phyloP scores from a whole-genome alignment of 1,140 invertebrate genomes.

The Triops longicaudatus region DNA sequence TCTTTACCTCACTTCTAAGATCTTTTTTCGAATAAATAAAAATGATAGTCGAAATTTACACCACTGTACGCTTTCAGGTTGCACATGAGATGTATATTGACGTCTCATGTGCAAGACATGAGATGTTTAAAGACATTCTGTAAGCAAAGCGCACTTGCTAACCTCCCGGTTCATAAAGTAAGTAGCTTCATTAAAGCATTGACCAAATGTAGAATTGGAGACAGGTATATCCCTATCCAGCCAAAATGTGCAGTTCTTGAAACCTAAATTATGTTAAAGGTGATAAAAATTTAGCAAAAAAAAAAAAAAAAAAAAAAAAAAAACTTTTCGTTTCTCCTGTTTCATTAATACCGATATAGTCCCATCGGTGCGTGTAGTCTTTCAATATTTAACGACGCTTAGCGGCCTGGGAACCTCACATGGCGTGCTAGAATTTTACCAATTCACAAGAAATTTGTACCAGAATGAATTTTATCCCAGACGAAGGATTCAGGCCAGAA shows the following conservation, averaged over 20 bases:
- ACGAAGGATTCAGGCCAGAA: neutral
- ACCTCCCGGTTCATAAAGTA: neutral
- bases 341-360: neutral
- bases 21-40: no score
- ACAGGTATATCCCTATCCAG: neutral
- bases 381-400: neutral
- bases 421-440: neutral
- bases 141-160: neutral
- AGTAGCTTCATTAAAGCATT: neutral
- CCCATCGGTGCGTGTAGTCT: neutral
- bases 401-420: neutral
- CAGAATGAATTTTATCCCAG: neutral
- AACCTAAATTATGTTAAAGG: neutral
- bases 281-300: no score
- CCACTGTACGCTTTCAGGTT: neutral
- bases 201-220: neutral
- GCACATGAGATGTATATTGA: neutral
- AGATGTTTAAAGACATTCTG: slow-evolving; percentile 7
- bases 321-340: neutral
- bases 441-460: neutral
- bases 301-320: no score
- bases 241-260: neutral
- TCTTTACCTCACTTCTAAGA: no score
- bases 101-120: no score
- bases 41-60: no score